Evolutionary conservation across 2,113 vertebrate genomes (phyloP).

Genomic region (Fulica atra): DNA sequence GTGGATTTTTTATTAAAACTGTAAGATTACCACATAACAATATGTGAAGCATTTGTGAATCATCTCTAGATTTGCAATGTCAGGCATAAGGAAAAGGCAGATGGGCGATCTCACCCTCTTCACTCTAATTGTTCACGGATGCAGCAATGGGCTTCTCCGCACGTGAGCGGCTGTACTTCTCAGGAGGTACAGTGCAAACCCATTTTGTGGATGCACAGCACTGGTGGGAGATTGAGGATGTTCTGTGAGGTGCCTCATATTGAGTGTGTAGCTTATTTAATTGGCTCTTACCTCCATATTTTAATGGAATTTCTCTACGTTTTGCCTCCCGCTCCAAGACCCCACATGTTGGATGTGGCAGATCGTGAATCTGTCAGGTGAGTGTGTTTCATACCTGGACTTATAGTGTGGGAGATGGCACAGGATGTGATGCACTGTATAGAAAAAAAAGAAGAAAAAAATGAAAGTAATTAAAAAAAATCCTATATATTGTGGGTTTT

Average conservation of each 20-base stretch:
- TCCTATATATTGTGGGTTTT: neutral
- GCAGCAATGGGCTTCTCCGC: neutral
- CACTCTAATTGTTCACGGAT: neutral
- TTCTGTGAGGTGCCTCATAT: neutral
- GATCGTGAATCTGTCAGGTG: neutral
- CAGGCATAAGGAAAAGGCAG: neutral
- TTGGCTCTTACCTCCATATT: neutral
- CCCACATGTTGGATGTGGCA: neutral
- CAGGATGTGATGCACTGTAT: neutral
- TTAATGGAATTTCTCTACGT: neutral
- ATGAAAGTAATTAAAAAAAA: neutral
- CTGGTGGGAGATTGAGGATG: neutral
- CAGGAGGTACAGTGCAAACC: neutral
- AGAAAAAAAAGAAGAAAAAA: neutral
- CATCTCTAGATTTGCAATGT: neutral
- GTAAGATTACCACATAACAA: neutral
- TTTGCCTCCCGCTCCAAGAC: neutral
- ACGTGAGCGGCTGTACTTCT: neutral
- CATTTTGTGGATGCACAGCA: neutral
- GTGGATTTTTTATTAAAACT: neutral
- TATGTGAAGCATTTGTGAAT: neutral
- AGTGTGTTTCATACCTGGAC: neutral
- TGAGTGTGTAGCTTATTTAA: conserved; percentile 15
- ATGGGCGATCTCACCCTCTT: neutral
- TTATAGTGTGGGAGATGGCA: neutral